These are phyloP conservation scores for Maconellicoccus hirsutus DNA, from an alignment of 1,140 invertebrate genomes.

Conservation along the genomic window DNA sequence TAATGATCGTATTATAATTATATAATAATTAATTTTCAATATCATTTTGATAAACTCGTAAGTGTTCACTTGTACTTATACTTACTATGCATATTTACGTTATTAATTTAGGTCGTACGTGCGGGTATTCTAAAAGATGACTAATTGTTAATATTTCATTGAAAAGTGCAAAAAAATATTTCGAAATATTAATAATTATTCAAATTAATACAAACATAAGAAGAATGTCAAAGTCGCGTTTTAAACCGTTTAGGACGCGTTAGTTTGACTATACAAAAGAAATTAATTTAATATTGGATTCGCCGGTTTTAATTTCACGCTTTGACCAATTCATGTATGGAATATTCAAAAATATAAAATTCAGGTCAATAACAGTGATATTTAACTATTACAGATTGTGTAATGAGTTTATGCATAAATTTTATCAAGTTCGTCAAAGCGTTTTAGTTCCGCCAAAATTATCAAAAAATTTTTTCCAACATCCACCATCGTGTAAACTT, in stretches of 20 bases:
- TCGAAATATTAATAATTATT: not conserved
- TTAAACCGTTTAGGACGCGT: constrained; percentile 7
- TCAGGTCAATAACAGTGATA: not conserved
- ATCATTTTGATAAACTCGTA: too few species aligned
- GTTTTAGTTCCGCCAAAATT: not conserved
- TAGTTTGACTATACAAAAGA: not conserved
- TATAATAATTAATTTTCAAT: too few species aligned
- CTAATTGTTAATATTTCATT: not conserved
- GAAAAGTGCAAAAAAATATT: not conserved
- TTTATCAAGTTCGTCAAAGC: not conserved
- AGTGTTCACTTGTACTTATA: too few species aligned
- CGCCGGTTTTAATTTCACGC: not conserved
- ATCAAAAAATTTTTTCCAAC: not conserved
- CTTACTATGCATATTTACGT: too few species aligned
- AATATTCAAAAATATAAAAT: not conserved
- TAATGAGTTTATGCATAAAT: not conserved
- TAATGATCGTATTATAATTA: too few species aligned
- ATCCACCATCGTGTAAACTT: too few species aligned
- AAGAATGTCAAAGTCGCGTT: not conserved
- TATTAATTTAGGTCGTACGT: too few species aligned
- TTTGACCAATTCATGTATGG: not conserved
- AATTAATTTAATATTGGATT: constrained; percentile 10
- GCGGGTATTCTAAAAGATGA: not conserved
- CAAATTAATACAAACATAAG: not conserved
- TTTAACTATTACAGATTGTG: not conserved